Conservation (phyloP, 1,140 invertebrate species). For the Stratiolaelaps scimitus region DNA sequence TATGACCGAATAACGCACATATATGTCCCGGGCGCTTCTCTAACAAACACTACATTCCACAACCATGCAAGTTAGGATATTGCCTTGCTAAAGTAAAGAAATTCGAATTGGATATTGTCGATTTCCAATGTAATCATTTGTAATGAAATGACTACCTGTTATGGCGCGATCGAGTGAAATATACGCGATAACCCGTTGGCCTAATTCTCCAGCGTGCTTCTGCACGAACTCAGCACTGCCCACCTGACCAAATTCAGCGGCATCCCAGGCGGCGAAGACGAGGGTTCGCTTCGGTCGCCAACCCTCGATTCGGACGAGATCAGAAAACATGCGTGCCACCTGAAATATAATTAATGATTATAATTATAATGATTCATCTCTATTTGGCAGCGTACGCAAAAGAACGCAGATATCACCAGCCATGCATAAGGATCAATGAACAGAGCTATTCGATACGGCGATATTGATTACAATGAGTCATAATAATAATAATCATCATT, state of each 20-base stretch:
- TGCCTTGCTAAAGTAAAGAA: too few relatives aligned
- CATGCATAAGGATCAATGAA: too few relatives aligned
- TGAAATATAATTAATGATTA: neutral
- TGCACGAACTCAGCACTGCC: conserved; percentile 39
- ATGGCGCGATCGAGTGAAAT: conserved; percentile 5
- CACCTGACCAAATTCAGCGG: conserved; percentile 38
- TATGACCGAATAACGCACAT: too few relatives aligned
- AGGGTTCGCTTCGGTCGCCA: conserved; percentile 44
- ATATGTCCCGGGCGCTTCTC: too few relatives aligned
- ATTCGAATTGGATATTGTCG: too few relatives aligned
- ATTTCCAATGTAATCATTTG: too few relatives aligned
- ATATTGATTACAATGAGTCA: too few relatives aligned
- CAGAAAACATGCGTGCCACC: conserved; percentile 26
- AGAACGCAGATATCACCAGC: too few relatives aligned
- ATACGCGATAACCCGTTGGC: neutral
- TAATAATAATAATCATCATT: too few relatives aligned
- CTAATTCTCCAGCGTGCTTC: neutral
- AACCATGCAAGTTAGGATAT: too few relatives aligned
- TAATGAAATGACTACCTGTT: conserved; percentile 3
- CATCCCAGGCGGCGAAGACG: conserved; percentile 42
- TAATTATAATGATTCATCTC: conserved; percentile 30
- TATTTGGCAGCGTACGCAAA: conserved; percentile 33
- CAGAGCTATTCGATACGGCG: too few relatives aligned
- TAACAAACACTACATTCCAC: too few relatives aligned
- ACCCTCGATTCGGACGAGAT: conserved; percentile 29